A percentile compares a stretch with the other conserved stretches of the same genome.
Evolutionary conservation across 2,113 vertebrate species (phyloP).

Genomic region (Seriola aureovittata): DNA sequence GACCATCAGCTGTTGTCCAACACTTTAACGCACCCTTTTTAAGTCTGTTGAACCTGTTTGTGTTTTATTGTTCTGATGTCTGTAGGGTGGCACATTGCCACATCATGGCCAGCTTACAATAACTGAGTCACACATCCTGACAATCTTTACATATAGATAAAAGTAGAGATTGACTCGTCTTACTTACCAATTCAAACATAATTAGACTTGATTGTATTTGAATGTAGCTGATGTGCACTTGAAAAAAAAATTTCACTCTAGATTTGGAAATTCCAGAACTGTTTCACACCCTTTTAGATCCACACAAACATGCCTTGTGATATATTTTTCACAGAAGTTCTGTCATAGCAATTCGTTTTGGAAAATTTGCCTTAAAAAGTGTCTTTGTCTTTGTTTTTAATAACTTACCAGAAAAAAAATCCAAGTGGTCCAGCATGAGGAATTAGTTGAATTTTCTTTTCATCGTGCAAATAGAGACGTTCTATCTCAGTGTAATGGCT

Average conservation of each 20-base stretch:
- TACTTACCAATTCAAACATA: background rate
- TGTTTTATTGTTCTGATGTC: background rate
- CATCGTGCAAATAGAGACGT: background rate
- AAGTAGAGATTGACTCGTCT: background rate
- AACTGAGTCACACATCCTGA: background rate
- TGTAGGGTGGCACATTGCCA: background rate
- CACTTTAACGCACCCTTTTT: slow-evolving; percentile 14
- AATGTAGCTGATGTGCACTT: background rate
- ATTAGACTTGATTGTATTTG: background rate
- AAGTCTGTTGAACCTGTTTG: background rate
- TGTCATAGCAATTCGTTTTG: slow-evolving; percentile 47
- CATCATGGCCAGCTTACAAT: background rate
- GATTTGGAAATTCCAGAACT: background rate
- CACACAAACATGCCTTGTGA: background rate
- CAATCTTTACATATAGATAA: background rate
- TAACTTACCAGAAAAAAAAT: background rate
- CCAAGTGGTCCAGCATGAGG: slow-evolving; percentile 8
- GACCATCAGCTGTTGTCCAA: background rate
- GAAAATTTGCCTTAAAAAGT: background rate
- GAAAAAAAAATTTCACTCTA: background rate
- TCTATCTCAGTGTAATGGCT: slow-evolving; percentile 17
- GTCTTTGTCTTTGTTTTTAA: slow-evolving; percentile 41
- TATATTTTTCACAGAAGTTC: slow-evolving; percentile 17
- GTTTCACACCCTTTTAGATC: background rate
- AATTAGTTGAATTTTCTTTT: background rate